Evolutionary conservation across 2,797 vertebrate species (phyloP).

Genomic region (Girardinus metallicus): DNA sequence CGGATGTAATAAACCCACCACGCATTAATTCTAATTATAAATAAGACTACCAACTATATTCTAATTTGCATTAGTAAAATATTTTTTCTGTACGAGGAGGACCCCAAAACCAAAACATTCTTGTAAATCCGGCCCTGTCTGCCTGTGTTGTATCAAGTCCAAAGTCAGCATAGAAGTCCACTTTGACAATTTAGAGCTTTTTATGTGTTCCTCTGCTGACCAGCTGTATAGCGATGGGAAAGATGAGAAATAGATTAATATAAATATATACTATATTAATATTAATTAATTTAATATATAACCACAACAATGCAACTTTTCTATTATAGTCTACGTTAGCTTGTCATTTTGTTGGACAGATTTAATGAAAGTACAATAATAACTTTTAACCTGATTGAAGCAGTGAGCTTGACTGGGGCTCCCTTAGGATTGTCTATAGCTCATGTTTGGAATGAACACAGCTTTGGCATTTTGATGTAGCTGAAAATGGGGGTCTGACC

Average conservation of each 20-base stretch:
- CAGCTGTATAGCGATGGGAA: not conserved
- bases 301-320: not conserved
- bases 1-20: too few relatives aligned
- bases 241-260: not conserved
- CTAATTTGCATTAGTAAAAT: too few relatives aligned
- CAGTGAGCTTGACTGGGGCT: not conserved
- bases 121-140: not conserved
- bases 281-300: too few relatives aligned
- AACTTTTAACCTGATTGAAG: not conserved
- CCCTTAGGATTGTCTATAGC: slow-evolving; percentile 8
- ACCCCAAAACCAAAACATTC: too few relatives aligned
- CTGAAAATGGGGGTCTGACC: slow-evolving; percentile 50
- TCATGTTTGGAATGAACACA: slow-evolving; percentile 63
- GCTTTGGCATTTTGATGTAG: slow-evolving; percentile 51
- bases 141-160: not conserved
- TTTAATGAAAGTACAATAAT: slow-evolving; percentile 4
- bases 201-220: not conserved
- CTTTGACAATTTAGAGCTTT: not conserved
- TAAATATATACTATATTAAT: too few relatives aligned
- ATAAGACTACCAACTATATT: too few relatives aligned
- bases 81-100: too few relatives aligned
- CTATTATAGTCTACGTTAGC: not conserved
- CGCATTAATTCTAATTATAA: too few relatives aligned
- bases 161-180: not conserved
- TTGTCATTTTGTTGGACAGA: not conserved